These are phyloP conservation scores for Atta texana DNA, from an alignment of 1,140 invertebrate species.

Conservation along the genomic window DNA sequence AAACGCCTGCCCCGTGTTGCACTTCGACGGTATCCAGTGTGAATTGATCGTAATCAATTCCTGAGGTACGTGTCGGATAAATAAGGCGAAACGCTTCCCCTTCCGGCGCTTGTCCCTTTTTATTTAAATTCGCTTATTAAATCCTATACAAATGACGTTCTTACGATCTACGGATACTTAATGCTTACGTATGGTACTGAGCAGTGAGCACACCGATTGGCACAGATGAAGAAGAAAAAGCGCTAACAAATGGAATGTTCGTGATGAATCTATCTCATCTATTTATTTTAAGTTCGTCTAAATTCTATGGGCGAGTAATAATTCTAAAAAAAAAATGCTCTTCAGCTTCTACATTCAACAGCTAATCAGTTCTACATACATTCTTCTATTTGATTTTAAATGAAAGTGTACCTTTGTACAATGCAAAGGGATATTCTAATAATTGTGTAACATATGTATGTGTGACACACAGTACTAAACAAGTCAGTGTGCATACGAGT, in stretches of 20 bases:
- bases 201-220: slow-evolving; percentile 62
- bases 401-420: slow-evolving; percentile 13
- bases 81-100: slow-evolving; percentile 4
- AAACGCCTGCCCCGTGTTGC: slow-evolving; percentile 66
- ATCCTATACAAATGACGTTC: neutral
- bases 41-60: slow-evolving; percentile 75
- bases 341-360: slow-evolving; percentile 28
- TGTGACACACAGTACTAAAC: neutral
- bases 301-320: neutral
- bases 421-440: slow-evolving; percentile 7
- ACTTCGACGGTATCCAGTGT: slow-evolving; percentile 73
- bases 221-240: slow-evolving; percentile 49
- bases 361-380: neutral
- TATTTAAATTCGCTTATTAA: slow-evolving; percentile 30
- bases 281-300: slow-evolving; percentile 3
- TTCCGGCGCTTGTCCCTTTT: neutral
- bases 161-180: slow-evolving; percentile 19
- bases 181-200: neutral
- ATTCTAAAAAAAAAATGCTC: neutral
- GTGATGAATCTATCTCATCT: neutral
- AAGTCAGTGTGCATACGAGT: slow-evolving; percentile 15
- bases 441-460: slow-evolving; percentile 19
- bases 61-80: slow-evolving; percentile 25
- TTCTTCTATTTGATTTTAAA: slow-evolving; percentile 32
- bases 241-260: slow-evolving; percentile 10